Evolutionary conservation across 92 coral and sea anemone species (phyloP).

Genomic region (Desmophyllum pertusum): DNA sequence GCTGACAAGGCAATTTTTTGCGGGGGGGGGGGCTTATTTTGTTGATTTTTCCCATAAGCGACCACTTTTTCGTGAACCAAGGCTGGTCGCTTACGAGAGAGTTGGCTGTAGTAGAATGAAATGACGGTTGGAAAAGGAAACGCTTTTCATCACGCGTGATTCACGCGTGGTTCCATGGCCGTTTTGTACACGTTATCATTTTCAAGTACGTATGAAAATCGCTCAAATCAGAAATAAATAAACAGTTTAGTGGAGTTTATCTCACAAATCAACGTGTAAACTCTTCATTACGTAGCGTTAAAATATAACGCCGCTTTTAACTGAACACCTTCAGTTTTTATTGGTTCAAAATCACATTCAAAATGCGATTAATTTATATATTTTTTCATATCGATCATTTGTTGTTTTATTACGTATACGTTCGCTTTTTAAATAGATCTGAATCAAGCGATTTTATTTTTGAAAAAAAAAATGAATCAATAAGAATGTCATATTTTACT

Average conservation of each 20-base stretch:
- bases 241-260: background rate
- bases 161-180: background rate
- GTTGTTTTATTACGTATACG: background rate
- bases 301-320: background rate
- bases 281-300: background rate
- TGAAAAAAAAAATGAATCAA: too few species aligned
- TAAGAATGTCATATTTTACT: too few species aligned
- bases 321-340: too few species aligned
- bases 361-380: background rate
- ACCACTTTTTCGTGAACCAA: too few species aligned
- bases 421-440: background rate
- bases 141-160: background rate
- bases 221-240: background rate
- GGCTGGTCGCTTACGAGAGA: too few species aligned
- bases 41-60: too few species aligned
- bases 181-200: background rate
- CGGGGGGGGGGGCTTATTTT: too few species aligned
- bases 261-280: background rate
- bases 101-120: background rate
- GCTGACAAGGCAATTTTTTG: too few species aligned
- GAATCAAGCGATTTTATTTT: background rate
- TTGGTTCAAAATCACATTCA: slow-evolving; percentile 2
- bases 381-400: background rate
- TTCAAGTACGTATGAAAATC: background rate
- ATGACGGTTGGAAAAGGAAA: too few species aligned